Conservation (phyloP, 1,140 invertebrate species). For the Doryteuthis pealeii region DNA sequence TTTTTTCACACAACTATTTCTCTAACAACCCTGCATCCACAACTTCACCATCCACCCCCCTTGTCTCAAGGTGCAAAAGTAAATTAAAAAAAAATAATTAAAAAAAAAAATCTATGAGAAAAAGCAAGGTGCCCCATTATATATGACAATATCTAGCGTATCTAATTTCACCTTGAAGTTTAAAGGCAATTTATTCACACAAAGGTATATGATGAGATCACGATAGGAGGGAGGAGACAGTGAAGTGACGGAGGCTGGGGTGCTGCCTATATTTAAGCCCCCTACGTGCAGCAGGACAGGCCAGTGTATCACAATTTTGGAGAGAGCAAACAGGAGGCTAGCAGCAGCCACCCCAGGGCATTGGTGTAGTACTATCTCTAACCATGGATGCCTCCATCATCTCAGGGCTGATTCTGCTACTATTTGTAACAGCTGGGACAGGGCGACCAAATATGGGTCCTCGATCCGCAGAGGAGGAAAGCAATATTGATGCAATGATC, state of each 20-base stretch:
- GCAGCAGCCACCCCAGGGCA: neutral
- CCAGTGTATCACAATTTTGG: neutral
- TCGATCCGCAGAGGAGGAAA: neutral
- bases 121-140: neutral
- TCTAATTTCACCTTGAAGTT: slow-evolving; percentile 9
- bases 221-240: neutral
- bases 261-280: no score
- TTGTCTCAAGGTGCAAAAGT: no score
- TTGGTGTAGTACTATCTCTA: neutral
- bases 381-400: neutral
- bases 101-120: neutral
- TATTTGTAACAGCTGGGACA: neutral
- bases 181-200: neutral
- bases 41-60: no score
- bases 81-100: neutral
- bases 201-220: neutral
- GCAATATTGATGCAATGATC: neutral
- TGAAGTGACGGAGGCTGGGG: neutral
- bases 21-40: no score
- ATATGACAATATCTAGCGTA: slow-evolving; percentile 4
- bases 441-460: neutral
- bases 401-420: neutral
- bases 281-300: no score
- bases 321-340: neutral
- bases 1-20: no score